Base-by-base conservation (phyloP, 2,113 vertebrate species). In the Melanocharis versteri region DNA sequence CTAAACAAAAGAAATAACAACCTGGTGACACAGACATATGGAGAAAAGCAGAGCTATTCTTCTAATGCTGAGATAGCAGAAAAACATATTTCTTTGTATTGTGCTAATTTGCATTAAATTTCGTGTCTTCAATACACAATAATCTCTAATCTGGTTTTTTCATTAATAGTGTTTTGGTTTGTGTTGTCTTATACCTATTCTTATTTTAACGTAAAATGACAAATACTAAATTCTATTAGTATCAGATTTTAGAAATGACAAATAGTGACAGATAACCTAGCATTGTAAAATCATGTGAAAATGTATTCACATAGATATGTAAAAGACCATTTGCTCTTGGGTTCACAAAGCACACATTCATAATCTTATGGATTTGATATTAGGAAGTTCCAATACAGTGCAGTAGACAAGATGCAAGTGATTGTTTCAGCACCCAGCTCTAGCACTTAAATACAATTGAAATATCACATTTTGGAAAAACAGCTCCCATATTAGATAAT, bases 1-100 rank as follows among this genome's bases (percentile, higher is more conserved):
- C 51, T 91, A 97, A 97, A 97, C 94, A 96, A 97, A 98, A 97
- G 97, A 93, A 84, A 88, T 48, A 94, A 93, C 68, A 76, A 96
- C 87, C 97, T 82, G 91, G 89, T 75, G 97, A 93, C 90, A 88
- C 71, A 47, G 89, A 95, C 72, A 54, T 62, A 69, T 70, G 50
- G 90, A 94, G 64, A 87, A 94, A 87, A 94, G 66, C 76, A 84
- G 28, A 37, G 28, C 83, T 71, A 82, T 93, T 88, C 77, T 65
- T 83, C 78, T 78, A 90, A 81, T 78, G 65, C 83, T 75, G 91
- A 96, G 95, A 90, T 33, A 39, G 93, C 92, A 91, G 85, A 91
- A 96, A 93, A 83, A 26, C 66, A 11, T 54, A 66, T 88, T 92
- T 91, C 81, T 96, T 94, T 95, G 77, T 86, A 70, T 77, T 89